phyloP scores from a whole-genome alignment of 2,888 invertebrate genomes.

The Hymenopus coronatus region DNA sequence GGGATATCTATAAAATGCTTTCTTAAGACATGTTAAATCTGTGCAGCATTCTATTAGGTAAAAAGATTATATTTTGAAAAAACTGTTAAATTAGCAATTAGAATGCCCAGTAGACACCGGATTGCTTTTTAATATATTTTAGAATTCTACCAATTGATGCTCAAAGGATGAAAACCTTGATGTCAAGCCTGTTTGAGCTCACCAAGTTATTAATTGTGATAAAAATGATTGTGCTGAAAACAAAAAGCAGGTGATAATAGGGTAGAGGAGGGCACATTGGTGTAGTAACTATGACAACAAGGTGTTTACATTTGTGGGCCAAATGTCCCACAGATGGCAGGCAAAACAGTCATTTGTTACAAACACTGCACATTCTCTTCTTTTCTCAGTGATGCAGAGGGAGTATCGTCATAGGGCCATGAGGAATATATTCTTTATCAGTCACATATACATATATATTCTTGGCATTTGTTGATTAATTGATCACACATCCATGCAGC shows the following conservation, averaged over 20 bases:
- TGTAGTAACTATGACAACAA: conserved; percentile 1
- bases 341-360: neutral
- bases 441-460: neutral
- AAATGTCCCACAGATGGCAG: neutral
- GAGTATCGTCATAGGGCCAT: conserved; percentile 3
- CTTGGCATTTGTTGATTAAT: neutral
- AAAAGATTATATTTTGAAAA: neutral
- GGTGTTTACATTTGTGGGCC: neutral
- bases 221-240: neutral
- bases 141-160: neutral
- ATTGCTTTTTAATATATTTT: neutral
- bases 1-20: neutral
- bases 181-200: neutral
- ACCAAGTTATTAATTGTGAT: neutral
- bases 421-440: neutral
- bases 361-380: neutral
- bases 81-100: neutral
- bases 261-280: conserved; percentile 4
- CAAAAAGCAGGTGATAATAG: neutral
- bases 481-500: neutral
- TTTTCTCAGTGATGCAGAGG: neutral
- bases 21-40: neutral
- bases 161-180: neutral
- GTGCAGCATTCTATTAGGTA: neutral
- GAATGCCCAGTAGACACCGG: neutral